Evolutionary conservation across 2,113 vertebrate genomes (phyloP).

Genomic region (Epinephelus lanceolatus): DNA sequence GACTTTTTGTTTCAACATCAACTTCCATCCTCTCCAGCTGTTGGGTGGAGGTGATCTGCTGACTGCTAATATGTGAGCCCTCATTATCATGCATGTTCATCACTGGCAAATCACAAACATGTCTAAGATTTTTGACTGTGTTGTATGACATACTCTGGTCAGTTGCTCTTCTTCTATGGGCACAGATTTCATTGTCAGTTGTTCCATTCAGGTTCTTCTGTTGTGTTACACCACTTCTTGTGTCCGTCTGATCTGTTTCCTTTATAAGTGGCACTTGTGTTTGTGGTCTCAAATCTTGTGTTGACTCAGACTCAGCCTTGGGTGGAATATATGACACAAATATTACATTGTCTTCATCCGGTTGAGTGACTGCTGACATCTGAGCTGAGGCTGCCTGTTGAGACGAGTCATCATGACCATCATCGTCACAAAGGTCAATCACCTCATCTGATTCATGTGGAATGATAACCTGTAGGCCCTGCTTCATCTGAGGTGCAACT

Average conservation of each 20-base stretch:
- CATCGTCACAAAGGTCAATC: conserved; percentile 82
- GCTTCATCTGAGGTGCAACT: neutral
- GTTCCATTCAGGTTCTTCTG: neutral
- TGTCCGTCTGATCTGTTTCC: neutral
- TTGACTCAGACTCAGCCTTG: conserved; percentile 38
- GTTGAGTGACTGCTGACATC: neutral
- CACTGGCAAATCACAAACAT: neutral
- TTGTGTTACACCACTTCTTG: neutral
- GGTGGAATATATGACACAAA: conserved; percentile 85
- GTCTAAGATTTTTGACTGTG: neutral
- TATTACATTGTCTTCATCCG: conserved; percentile 82
- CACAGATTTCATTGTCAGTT: no score
- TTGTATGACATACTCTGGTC: neutral
- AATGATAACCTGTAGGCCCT: neutral
- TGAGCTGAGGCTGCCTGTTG: neutral
- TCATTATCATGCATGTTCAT: neutral
- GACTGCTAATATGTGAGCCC: neutral
- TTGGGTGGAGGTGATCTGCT: neutral
- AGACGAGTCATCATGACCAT: conserved; percentile 17
- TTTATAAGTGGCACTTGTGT: neutral
- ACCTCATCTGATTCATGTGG: conserved; percentile 61
- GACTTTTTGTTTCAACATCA: neutral
- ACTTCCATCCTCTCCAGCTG: neutral
- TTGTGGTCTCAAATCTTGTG: neutral
- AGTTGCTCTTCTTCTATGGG: neutral